phyloP scores from a whole-genome alignment of 2,797 vertebrate species.

The Taenioides sp. region DNA sequence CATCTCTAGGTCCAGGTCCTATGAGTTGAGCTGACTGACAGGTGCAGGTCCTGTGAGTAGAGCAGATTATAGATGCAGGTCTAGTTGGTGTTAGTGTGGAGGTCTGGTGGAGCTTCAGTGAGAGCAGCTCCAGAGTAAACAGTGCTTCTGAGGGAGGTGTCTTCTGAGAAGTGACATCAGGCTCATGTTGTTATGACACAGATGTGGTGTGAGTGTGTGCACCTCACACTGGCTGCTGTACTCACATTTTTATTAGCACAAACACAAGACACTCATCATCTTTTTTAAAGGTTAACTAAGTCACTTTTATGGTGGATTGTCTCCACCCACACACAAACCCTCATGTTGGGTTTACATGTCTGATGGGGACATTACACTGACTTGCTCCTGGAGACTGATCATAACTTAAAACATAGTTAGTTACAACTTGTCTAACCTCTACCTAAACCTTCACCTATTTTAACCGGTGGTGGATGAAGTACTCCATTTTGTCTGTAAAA shows the following conservation, averaged over 20 bases:
- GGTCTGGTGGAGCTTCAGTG: neutral
- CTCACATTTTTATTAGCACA: neutral
- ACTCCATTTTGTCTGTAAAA: too few species aligned
- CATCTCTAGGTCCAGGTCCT: too few species aligned
- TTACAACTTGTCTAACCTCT: too few species aligned
- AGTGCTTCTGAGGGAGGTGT: conserved; percentile 48
- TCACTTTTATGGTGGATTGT: neutral
- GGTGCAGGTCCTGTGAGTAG: neutral
- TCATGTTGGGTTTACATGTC: too few species aligned
- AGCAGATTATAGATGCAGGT: neutral
- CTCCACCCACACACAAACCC: too few species aligned
- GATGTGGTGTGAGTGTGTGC: neutral
- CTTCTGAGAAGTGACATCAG: conserved; percentile 67
- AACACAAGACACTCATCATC: neutral
- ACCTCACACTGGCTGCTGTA: neutral
- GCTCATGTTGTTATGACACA: conserved; percentile 14
- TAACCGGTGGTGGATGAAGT: too few species aligned
- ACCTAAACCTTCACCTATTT: too few species aligned
- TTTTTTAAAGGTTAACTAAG: neutral
- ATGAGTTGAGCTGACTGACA: too few species aligned
- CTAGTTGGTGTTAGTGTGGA: neutral
- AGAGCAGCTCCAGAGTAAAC: conserved; percentile 51
- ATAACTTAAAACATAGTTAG: too few species aligned
- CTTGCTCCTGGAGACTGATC: too few species aligned
- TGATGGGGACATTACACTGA: too few species aligned